Conservation (phyloP, 2,113 vertebrate genomes). For the Nematolebias whitei region DNA sequence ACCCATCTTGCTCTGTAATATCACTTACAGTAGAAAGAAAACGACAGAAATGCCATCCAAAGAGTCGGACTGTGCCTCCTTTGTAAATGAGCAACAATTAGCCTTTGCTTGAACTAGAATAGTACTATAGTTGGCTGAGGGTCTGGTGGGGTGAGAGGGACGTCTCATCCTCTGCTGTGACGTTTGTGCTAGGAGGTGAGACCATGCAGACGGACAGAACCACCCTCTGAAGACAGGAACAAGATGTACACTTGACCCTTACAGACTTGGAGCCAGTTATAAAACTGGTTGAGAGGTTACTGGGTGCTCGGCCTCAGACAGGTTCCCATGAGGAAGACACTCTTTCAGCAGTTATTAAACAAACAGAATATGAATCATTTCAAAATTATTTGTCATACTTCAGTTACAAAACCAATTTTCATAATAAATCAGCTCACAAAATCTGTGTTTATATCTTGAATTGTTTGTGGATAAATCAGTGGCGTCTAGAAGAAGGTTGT, state of each 20-base stretch:
- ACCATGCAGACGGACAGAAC: conserved; percentile 45
- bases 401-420: too few relatives aligned
- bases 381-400: background rate
- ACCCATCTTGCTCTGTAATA: conserved; percentile 50
- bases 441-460: too few relatives aligned
- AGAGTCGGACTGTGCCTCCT: conserved; percentile 64
- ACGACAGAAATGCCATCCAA: conserved; percentile 51
- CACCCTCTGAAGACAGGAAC: conserved; percentile 37
- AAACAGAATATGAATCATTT: background rate
- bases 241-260: conserved; percentile 40
- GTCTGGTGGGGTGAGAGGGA: conserved; percentile 73
- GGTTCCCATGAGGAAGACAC: conserved; percentile 3
- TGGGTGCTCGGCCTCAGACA: conserved; percentile 37
- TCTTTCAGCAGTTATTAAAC: background rate
- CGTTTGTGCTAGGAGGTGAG: conserved; percentile 67
- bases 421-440: too few relatives aligned
- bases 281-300: conserved; percentile 71
- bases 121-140: conserved; percentile 67
- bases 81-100: conserved; percentile 67
- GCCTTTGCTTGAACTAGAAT: conserved; percentile 76
- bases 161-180: conserved; percentile 67
- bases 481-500: background rate
- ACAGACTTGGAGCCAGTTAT: conserved; percentile 42
- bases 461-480: background rate
- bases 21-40: conserved; percentile 67